phyloP scores from a whole-genome alignment of 2,797 vertebrate species.

The Hippopotamyrus pictus region DNA sequence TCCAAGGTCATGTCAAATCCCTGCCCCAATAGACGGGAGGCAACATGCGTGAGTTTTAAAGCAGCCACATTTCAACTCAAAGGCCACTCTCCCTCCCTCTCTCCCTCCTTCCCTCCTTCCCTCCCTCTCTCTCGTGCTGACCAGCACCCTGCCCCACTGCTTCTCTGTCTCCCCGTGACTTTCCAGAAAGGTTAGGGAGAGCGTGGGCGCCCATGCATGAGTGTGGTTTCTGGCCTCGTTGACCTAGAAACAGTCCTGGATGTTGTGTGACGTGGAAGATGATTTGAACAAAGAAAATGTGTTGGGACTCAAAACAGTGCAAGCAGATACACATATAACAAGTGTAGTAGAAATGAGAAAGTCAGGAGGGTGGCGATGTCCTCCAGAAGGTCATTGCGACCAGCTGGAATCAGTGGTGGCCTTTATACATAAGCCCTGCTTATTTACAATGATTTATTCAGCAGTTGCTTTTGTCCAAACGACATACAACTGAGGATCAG shows the following conservation, averaged over 20 bases:
- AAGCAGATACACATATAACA: background rate
- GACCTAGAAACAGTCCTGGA: background rate
- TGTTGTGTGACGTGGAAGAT: background rate
- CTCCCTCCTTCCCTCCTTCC: background rate
- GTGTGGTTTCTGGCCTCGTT: background rate
- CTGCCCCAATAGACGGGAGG: background rate
- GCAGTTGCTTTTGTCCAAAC: background rate
- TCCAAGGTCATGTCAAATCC: background rate
- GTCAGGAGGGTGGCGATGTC: background rate
- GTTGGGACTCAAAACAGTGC: background rate
- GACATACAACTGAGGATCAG: background rate
- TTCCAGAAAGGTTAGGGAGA: background rate
- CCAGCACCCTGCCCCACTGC: background rate
- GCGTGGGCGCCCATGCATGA: background rate
- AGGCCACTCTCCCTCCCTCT: background rate
- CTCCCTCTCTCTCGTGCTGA: background rate
- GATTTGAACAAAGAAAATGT: background rate
- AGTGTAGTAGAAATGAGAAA: background rate
- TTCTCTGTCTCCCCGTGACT: background rate
- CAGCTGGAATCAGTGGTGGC: background rate
- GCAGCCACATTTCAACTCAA: background rate
- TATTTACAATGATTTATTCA: background rate
- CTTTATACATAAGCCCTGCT: background rate
- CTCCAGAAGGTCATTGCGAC: background rate
- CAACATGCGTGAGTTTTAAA: background rate